Conservation (phyloP, 1,140 invertebrate species). For the Hetaerina americana region DNA sequence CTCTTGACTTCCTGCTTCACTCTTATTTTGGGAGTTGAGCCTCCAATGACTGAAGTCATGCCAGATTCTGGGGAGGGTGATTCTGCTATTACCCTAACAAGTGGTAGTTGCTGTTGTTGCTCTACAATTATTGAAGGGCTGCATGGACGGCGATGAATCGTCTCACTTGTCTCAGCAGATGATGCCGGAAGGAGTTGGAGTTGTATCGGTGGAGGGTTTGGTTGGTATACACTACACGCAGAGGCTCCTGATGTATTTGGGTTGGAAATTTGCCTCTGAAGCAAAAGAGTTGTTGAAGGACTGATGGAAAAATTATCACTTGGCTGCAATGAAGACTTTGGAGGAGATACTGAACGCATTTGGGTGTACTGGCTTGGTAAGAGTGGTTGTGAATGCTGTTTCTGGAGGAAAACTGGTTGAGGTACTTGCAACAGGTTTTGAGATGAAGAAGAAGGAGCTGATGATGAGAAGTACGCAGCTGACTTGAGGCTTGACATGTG, state of each 20-base stretch:
- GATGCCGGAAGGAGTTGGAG: conserved; percentile 28
- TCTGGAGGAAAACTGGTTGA: conserved; percentile 38
- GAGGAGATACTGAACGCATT: not conserved
- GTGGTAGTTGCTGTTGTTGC: conserved; percentile 13
- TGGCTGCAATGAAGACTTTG: not conserved
- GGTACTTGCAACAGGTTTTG: conserved; percentile 45
- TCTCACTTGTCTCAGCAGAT: conserved; percentile 22
- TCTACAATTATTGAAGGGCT: conserved; percentile 17
- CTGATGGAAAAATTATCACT: not conserved
- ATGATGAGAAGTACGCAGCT: conserved; percentile 6
- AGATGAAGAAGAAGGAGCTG: conserved; percentile 27
- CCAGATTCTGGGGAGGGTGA: not conserved
- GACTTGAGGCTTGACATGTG: conserved; percentile 5
- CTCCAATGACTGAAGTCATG: conserved; percentile 5
- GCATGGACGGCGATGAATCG: conserved; percentile 23
- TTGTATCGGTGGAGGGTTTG: conserved; percentile 25
- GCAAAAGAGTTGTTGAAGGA: conserved; percentile 18
- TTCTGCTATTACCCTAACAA: not conserved
- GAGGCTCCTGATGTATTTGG: conserved; percentile 21
- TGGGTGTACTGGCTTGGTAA: conserved; percentile 35
- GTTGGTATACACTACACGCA: conserved; percentile 2
- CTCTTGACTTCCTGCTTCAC: conserved; percentile 7
- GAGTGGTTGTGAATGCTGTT: conserved; percentile 51
- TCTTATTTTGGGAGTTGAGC: not conserved
- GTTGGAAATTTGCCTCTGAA: conserved; percentile 39